Evolutionary conservation across 2,888 invertebrate species (phyloP).

Genomic region (Electrophaes corylata): DNA sequence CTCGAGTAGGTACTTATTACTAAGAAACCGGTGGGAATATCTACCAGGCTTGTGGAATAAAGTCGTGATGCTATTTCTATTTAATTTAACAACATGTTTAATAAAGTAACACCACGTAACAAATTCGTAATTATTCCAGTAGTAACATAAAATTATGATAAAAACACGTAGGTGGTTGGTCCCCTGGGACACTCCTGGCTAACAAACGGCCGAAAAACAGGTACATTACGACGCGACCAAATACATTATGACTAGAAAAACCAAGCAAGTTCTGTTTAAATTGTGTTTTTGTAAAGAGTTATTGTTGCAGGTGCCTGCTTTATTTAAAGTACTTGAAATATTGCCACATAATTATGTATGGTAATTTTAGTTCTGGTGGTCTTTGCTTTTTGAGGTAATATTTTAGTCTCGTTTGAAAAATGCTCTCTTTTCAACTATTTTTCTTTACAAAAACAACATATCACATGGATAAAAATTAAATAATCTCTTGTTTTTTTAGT

Average conservation of each 20-base stretch:
- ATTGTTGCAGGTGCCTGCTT: conserved; percentile 33
- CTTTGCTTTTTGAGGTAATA: not conserved
- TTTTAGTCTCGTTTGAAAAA: not conserved
- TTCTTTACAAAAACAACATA: no score
- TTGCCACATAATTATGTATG: conserved; percentile 13
- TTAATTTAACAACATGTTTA: no score
- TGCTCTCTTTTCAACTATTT: no score
- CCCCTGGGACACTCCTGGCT: not conserved
- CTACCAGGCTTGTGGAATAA: no score
- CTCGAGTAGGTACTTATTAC: no score
- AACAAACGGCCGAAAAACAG: conserved; percentile 7
- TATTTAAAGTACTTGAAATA: conserved; percentile 24
- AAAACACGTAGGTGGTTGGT: not conserved
- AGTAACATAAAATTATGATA: not conserved
- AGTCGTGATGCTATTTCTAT: no score
- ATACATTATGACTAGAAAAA: conserved; percentile 13
- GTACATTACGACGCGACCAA: not conserved
- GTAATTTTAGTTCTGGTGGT: conserved; percentile 1
- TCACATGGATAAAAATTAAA: no score
- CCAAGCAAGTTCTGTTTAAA: conserved; percentile 8
- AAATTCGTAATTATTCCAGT: not conserved
- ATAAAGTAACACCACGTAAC: not conserved
- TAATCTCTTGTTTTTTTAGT: no score
- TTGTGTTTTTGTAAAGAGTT: conserved; percentile 33
- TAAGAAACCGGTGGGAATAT: no score